Percentiles rank a stretch among this genome's conserved stretches.
phyloP scores from a whole-genome alignment of 2,113 vertebrate species.

The Ranitomeya variabilis region DNA sequence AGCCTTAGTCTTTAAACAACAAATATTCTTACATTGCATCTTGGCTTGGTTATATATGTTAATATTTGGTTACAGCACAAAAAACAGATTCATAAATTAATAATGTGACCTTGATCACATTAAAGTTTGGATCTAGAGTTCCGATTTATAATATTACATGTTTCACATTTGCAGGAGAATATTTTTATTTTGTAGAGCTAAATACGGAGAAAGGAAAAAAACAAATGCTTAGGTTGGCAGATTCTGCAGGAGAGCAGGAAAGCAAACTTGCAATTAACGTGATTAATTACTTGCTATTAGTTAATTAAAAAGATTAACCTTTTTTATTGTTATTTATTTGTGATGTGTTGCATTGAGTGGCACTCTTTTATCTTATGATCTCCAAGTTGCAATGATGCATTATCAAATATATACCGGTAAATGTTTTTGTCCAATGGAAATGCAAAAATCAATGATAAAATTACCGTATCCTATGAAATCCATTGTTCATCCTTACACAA shows the following conservation, averaged over 20 bases:
- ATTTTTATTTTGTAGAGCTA: no score
- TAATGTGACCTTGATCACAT: not conserved
- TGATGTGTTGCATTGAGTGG: no score
- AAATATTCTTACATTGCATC: no score
- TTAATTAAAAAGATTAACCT: no score
- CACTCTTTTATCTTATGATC: no score
- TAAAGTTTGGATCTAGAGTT: not conserved
- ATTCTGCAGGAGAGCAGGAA: not conserved
- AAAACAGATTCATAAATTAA: not conserved
- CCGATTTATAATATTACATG: not conserved
- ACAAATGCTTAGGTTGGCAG: not conserved
- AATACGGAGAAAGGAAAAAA: no score
- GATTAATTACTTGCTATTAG: no score
- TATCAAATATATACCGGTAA: not conserved
- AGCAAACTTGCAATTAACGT: not conserved
- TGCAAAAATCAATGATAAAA: not conserved
- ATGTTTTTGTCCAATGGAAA: not conserved
- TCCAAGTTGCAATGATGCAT: not conserved
- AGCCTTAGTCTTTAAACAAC: no score
- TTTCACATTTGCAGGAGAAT: no score
- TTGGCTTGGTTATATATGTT: no score
- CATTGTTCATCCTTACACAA: not conserved
- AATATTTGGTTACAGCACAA: constrained; percentile 8
- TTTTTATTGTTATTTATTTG: no score
- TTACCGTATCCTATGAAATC: not conserved